Evolutionary conservation across 2,888 invertebrate genomes (phyloP).

Genomic region (Gymnocheta viridis): DNA sequence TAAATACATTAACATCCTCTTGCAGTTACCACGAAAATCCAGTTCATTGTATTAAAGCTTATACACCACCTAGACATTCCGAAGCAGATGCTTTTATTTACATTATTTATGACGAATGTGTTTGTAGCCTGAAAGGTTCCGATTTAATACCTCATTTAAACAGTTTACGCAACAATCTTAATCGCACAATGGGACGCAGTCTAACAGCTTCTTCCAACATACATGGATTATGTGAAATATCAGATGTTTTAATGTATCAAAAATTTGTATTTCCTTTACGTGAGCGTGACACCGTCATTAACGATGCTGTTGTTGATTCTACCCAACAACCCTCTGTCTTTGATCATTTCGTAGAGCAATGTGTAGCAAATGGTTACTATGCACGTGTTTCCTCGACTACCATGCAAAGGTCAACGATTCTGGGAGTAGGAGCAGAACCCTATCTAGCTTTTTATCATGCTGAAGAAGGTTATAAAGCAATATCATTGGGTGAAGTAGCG

Average conservation of each 20-base stretch:
- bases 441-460: slow-evolving; percentile 95
- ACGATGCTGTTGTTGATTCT: slow-evolving; percentile 90
- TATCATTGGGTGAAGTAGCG: slow-evolving; percentile 94
- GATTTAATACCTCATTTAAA: slow-evolving; percentile 89
- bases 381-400: slow-evolving; percentile 87
- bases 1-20: not conserved
- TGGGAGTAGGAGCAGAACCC: slow-evolving; percentile 91
- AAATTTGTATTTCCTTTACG: slow-evolving; percentile 92
- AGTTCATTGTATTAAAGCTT: slow-evolving; percentile 90
- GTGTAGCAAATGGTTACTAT: slow-evolving; percentile 78
- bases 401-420: slow-evolving; percentile 88
- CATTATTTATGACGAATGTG: slow-evolving; percentile 85
- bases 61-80: slow-evolving; percentile 82
- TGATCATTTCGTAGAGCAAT: slow-evolving; percentile 89
- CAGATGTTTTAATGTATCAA: slow-evolving; percentile 86
- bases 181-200: slow-evolving; percentile 68
- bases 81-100: slow-evolving; percentile 77
- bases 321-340: slow-evolving; percentile 86
- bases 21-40: slow-evolving; percentile 88
- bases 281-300: slow-evolving; percentile 87
- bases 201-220: slow-evolving; percentile 16
- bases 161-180: slow-evolving; percentile 89
- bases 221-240: slow-evolving; percentile 71
- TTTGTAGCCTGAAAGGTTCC: slow-evolving; percentile 85
- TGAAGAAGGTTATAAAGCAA: slow-evolving; percentile 92